A percentile compares a stretch with the other conserved stretches of the same genome.
Evolutionary conservation across 2,888 invertebrate species (phyloP).

Genomic region (Conistra vaccinii): DNA sequence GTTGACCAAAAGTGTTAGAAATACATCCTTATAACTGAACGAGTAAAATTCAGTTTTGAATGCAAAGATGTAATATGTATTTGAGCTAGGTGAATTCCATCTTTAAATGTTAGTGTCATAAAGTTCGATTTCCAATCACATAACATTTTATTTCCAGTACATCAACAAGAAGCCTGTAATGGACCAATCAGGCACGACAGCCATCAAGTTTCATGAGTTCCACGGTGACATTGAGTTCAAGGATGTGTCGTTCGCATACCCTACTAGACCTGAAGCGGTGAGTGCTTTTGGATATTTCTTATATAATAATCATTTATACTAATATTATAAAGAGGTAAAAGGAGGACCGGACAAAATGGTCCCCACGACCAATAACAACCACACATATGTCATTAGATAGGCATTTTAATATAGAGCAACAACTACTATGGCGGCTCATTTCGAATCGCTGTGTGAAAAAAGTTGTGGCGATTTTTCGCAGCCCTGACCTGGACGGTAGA

Average conservation of each 20-base stretch:
- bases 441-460: too few species aligned
- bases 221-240: slow-evolving; percentile 96
- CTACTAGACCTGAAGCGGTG: slow-evolving; percentile 92
- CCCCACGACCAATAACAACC: too few species aligned
- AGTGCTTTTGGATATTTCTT: slow-evolving; percentile 54
- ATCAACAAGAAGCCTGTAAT: slow-evolving; percentile 93
- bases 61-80: background rate
- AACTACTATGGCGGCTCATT: too few species aligned
- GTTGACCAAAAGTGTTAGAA: background rate
- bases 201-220: slow-evolving; percentile 93
- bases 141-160: slow-evolving; percentile 88
- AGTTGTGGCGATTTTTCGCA: too few species aligned
- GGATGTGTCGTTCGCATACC: slow-evolving; percentile 97
- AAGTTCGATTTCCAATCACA: background rate
- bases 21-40: background rate
- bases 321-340: too few species aligned
- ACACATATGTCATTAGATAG: too few species aligned
- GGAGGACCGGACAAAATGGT: too few species aligned
- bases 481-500: too few species aligned
- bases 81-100: background rate
- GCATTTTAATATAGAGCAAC: too few species aligned
- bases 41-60: background rate
- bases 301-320: too few species aligned
- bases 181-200: slow-evolving; percentile 92
- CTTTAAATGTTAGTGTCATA: background rate